Evolutionary conservation across 1,140 invertebrate genomes (phyloP).

Genomic region (Dendrolimus punctatus): DNA sequence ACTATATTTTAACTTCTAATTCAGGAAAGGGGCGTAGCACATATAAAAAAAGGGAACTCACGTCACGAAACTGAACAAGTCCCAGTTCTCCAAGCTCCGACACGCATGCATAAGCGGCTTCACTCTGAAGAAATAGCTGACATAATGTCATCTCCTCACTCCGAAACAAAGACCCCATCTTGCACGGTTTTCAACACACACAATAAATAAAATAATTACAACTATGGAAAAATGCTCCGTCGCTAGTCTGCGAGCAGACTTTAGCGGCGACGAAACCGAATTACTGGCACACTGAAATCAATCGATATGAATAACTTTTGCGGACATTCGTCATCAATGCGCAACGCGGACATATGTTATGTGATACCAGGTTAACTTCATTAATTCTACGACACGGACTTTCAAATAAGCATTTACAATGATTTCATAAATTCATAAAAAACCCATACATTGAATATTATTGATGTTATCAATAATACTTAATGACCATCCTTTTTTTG

Average conservation of each 20-base stretch:
- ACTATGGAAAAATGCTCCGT: constrained; percentile 34
- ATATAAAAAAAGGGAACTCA: constrained; percentile 71
- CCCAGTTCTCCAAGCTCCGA: constrained; percentile 94
- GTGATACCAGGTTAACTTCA: constrained; percentile 15
- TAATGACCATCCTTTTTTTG: too few species aligned
- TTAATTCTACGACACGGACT: background rate
- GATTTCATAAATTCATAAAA: too few species aligned
- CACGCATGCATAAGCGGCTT: constrained; percentile 94
- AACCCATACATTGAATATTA: too few species aligned
- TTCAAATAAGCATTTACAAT: background rate
- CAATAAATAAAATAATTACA: constrained; percentile 28
- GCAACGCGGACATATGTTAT: constrained; percentile 33
- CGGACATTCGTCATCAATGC: constrained; percentile 37
- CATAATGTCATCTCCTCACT: constrained; percentile 96
- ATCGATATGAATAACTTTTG: constrained; percentile 39
- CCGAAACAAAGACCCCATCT: constrained; percentile 87
- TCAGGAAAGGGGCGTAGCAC: constrained; percentile 20
- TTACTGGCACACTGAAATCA: constrained; percentile 38
- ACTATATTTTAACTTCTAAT: background rate
- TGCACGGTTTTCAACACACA: constrained; percentile 44
- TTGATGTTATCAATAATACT: too few species aligned
- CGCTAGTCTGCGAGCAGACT: constrained; percentile 57
- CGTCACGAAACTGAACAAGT: constrained; percentile 94
- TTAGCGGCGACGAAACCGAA: constrained; percentile 54
- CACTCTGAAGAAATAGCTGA: constrained; percentile 93